A percentile compares a stretch with the other conserved stretches of the same genome.
phyloP scores from a whole-genome alignment of 2,113 vertebrate genomes.

The Saguinus imperator region DNA sequence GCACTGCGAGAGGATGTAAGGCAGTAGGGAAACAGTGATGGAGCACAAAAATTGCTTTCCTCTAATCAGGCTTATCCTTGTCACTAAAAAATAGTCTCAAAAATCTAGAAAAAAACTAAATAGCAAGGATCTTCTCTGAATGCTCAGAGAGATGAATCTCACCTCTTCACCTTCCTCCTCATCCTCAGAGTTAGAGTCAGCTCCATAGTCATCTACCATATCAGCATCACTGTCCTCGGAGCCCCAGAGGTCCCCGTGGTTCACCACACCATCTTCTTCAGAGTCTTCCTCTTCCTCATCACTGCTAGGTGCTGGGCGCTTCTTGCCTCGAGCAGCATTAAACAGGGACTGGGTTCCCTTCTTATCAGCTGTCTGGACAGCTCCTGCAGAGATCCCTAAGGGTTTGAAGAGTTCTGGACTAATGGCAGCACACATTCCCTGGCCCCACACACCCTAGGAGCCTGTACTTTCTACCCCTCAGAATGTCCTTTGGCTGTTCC shows the following conservation, averaged over 20 bases:
- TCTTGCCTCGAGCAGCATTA: conserved; percentile 66
- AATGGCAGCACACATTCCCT: background rate
- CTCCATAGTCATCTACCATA: conserved; percentile 93
- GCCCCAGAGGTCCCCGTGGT: conserved; percentile 69
- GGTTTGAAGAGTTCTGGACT: background rate
- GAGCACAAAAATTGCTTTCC: background rate
- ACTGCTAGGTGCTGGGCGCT: conserved; percentile 83
- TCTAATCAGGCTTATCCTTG: background rate
- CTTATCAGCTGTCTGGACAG: conserved; percentile 80
- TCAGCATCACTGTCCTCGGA: conserved; percentile 87
- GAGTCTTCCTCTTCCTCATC: conserved; percentile 84
- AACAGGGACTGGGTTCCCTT: conserved; percentile 75
- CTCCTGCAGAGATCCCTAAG: conserved; percentile 53
- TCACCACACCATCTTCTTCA: conserved; percentile 71
- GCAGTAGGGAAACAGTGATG: background rate
- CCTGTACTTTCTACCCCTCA: background rate
- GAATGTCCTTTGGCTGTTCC: background rate
- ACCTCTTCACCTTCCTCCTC: conserved; percentile 80
- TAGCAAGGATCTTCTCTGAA: background rate
- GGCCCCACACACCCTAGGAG: background rate
- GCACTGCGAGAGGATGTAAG: background rate
- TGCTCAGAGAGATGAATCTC: background rate
- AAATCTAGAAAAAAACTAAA: background rate
- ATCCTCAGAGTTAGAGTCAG: conserved; percentile 73
- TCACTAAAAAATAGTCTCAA: background rate